Evolutionary conservation across 1,140 invertebrate genomes (phyloP), one percentile per base, ranked within the genome.

Genomic region (Sitobion miscanthi): DNA sequence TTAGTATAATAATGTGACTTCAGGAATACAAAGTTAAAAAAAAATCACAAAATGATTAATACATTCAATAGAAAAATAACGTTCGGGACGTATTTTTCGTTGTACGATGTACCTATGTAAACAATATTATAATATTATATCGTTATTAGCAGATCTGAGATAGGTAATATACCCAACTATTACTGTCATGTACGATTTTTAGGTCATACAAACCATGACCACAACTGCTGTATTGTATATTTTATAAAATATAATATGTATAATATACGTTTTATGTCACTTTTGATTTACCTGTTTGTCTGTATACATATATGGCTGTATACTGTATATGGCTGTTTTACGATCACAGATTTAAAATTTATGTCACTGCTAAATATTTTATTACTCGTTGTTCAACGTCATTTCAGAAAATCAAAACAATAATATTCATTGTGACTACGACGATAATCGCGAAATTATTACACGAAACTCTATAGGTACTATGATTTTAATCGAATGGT

Each of bases 281-380:
- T 77, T 77, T 77, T 35, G 62, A 77, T 77, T 77, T n/a, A 77
- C 62, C 14, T n/a, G 62, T 62, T 4, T 6, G 38, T 1, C 38
- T 38, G 0, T 54, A 62, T n/a, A 77, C 62, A 77, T 77, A 35
- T 35, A 35, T 35, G 35, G 35, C 35, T 35, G 35, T 35, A 35
- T 35, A 35, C 35, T 35, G 35, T 35, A 35, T 35, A 35, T 77
- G n/a, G 14, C 35, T 35, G 35, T 77, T 77, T 77, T 77, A 77
- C 62, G 62, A 77, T 77, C 62, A n/a, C n/a, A n/a, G 14, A 77
- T n/a, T 77, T n/a, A 77, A 77, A 77, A n/a, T 77, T 77, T 77
- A 77, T 35, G 62, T n/a, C 30, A 77, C 62, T 77, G 30, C 14
- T 17, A 9, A n/a, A n/a, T n/a, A n/a, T 77, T 77, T 77, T 77